phyloP scores from a whole-genome alignment of 2,888 invertebrate genomes.

The Seira sanloemensis region DNA sequence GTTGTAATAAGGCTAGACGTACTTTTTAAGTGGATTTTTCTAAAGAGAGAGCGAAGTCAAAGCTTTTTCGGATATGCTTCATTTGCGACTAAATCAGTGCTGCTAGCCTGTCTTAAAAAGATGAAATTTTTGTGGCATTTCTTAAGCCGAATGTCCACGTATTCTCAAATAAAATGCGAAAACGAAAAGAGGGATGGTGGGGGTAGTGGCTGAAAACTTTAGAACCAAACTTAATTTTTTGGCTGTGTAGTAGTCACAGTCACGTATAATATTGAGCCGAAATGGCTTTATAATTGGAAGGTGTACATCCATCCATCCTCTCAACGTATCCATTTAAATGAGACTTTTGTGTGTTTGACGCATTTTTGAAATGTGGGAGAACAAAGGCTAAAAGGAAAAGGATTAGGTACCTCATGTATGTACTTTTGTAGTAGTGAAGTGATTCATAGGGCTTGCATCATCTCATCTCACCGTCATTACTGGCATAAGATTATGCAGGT shows the following conservation, averaged over 20 bases:
- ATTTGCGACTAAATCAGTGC: constrained; percentile 27
- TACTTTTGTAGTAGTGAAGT: background rate
- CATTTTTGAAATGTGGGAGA: background rate
- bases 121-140: constrained; percentile 30
- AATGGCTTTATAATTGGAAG: constrained; percentile 54
- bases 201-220: background rate
- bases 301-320: too few relatives aligned
- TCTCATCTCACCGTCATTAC: too few relatives aligned
- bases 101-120: background rate
- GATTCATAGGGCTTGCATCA: background rate
- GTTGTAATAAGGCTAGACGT: constrained; percentile 17
- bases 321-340: background rate
- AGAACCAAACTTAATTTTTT: too few relatives aligned
- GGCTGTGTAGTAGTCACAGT: constrained; percentile 55
- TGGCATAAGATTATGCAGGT: too few relatives aligned
- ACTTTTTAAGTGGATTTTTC: too few relatives aligned
- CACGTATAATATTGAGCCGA: constrained; percentile 62
- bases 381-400: too few relatives aligned
- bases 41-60: constrained; percentile 1
- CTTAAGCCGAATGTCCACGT: constrained; percentile 46
- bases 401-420: too few relatives aligned
- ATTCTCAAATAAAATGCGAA: constrained; percentile 2
- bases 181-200: constrained; percentile 22
- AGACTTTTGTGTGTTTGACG: background rate
- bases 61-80: constrained; percentile 30